Base-by-base conservation (phyloP, 2,113 vertebrate genomes). In the Siniperca knerii region DNA sequence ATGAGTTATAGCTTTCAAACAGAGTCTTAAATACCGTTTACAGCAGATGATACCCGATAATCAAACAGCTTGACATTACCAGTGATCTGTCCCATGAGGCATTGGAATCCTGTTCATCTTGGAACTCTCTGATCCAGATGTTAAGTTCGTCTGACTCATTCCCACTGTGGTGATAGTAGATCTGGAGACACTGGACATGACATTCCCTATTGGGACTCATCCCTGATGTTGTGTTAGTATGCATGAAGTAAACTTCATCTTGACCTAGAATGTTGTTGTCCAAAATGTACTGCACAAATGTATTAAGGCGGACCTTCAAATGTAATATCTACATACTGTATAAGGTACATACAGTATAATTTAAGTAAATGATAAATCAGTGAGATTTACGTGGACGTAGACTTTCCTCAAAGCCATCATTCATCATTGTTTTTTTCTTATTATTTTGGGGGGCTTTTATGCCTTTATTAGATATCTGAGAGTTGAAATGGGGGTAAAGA, bases 141-240 rank as follows among this genome's bases (percentile, higher is more conserved):
- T 94, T 94, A 33, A 98, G 93, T 6, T 8, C 3, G 1, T 97
- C 96, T 0, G 46, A 85, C 82, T 86, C 8, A 0, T 74, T 89
- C n/a, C 97, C 96, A 0, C 91, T 97, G 84, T 96, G 48, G 52
- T 95, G 96, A 64, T 97, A 95, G 90, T 96, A 98, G 89, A 98
- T 97, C 75, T 97, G 94, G 82, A 98, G 90, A 79, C 97, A 98
- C 91, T 98, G 97, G 42, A 96, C 65, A 15, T 54, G 71, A 73
- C 91, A 89, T 0, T 83, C 93, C 91, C 85, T 94, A 92, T 8
- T 77, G 5, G 95, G 95, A 58, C 83, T 96, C n/a, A 97, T 78
- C 13, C 50, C 29, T 29, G 29, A 29, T 29, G 6, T 62, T 8
- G 95, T 96, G 79, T 94, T 33, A 0, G 96, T 96, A 90, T 98